Percentiles rank a stretch among this genome's conserved stretches.
phyloP scores from a whole-genome alignment of 1,140 invertebrate species.

The silkworm (Bombyx mori) region DNA sequence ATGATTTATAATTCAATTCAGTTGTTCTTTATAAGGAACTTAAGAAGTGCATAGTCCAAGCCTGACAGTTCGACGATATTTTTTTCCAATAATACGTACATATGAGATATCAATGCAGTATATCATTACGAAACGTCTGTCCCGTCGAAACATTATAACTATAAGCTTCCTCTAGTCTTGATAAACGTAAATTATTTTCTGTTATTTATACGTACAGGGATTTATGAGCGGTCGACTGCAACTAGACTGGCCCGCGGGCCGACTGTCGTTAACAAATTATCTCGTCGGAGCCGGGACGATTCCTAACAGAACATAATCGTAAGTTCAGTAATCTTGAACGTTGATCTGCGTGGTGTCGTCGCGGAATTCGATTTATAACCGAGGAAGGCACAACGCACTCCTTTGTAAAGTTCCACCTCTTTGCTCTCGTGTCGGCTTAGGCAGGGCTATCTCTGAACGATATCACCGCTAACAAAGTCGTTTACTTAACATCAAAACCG shows the following conservation, averaged over 20 bases:
- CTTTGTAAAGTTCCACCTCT: constrained; percentile 56
- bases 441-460: constrained; percentile 23
- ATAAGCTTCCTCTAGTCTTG: neutral
- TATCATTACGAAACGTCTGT: no score
- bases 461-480: constrained; percentile 34
- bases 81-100: no score
- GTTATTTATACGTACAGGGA: neutral
- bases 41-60: no score
- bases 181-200: constrained; percentile 1
- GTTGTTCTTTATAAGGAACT: no score
- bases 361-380: constrained; percentile 60
- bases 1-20: no score
- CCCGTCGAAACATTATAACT: no score
- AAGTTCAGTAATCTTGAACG: constrained; percentile 37
- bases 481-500: constrained; percentile 28
- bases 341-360: constrained; percentile 52
- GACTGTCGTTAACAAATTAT: constrained; percentile 7
- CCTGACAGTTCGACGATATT: no score
- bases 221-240: constrained; percentile 1
- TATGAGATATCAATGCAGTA: no score
- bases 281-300: constrained; percentile 15
- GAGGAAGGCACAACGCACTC: constrained; percentile 41
- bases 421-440: constrained; percentile 22
- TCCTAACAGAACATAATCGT: constrained; percentile 32
- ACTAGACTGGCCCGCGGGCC: constrained; percentile 2